Evolutionary conservation across 2,888 invertebrate genomes (phyloP).

Genomic region (Antheraea yamamai): DNA sequence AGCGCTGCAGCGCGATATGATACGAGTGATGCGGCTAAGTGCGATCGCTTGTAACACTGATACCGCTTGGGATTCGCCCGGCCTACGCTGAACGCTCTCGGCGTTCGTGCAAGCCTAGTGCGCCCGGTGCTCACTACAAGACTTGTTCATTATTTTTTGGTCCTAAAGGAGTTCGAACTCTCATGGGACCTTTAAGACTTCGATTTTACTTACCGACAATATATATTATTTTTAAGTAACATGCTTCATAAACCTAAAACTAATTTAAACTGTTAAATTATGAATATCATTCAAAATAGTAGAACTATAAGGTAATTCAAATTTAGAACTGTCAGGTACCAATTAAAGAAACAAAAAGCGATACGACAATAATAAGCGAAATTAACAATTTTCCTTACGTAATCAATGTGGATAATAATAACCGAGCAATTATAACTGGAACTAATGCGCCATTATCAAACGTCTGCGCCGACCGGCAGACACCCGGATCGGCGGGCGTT

Average conservation of each 20-base stretch:
- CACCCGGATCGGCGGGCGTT: constrained; percentile 57
- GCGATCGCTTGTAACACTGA: constrained; percentile 79
- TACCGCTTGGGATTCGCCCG: constrained; percentile 38
- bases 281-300: background rate
- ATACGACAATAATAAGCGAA: background rate
- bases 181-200: background rate
- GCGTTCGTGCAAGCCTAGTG: constrained; percentile 19
- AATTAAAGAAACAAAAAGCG: constrained; percentile 3
- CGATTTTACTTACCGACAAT: background rate
- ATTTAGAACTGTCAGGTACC: background rate
- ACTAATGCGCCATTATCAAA: constrained; percentile 72
- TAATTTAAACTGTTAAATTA: background rate
- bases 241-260: background rate
- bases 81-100: constrained; percentile 19
- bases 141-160: constrained; percentile 35
- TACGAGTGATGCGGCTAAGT: constrained; percentile 75
- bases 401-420: constrained; percentile 55
- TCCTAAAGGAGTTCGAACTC: constrained; percentile 25
- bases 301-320: background rate
- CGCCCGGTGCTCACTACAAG: constrained; percentile 17
- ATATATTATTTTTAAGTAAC: background rate
- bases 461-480: constrained; percentile 47
- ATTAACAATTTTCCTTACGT: constrained; percentile 41
- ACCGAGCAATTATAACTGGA: constrained; percentile 71
- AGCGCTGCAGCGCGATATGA: constrained; percentile 74